Base-by-base conservation (phyloP, 2,888 invertebrate species). In the Mesorhabditis belari region DNA sequence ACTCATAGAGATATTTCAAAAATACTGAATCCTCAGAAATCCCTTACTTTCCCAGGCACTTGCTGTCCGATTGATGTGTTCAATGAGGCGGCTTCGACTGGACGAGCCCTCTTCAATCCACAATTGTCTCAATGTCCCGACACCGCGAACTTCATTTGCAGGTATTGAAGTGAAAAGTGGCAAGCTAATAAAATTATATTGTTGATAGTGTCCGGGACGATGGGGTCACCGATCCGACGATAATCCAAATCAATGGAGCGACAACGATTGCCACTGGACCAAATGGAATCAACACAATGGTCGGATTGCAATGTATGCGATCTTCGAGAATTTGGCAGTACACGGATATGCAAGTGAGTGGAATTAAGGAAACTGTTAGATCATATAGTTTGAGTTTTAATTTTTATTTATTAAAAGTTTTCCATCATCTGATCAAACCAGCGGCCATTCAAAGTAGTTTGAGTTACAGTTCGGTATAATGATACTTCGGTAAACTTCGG, bases 21-120 rank as follows among this genome's bases (percentile, higher is more conserved):
- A n/a, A n/a, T n/a, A n/a, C n/a, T n/a, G n/a, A n/a, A n/a, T n/a
- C n/a, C n/a, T n/a, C n/a, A n/a, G n/a, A n/a, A n/a, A n/a, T n/a
- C n/a, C n/a, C n/a, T n/a, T n/a, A n/a, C n/a, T n/a, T n/a, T n/a
- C 62, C 17, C 49, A 56, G 17, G 57, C 60, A 26, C 55, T 21
- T 65, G 65, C 24, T 65, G 65, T 54, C 60, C 59, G 12, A 62
- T 57, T 24, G 50, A 63, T 19, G 57, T 65, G 50, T 63, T 51
- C 52, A 55, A 63, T 29, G 55, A 49, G 50, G 28, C 23, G 1
- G 56, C 50, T 19, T 51, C 62, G 9, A 62, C 58, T 4, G 65
- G 65, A 12, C 35, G 62, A 55, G 65, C 65, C 12, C 58, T 65
- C 5, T 65, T 65, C 50, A 55, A 65, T 51, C 65, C 65, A 12